Conservation (phyloP, 2,888 invertebrate genomes). For the Drosophila pseudotakahashii region DNA sequence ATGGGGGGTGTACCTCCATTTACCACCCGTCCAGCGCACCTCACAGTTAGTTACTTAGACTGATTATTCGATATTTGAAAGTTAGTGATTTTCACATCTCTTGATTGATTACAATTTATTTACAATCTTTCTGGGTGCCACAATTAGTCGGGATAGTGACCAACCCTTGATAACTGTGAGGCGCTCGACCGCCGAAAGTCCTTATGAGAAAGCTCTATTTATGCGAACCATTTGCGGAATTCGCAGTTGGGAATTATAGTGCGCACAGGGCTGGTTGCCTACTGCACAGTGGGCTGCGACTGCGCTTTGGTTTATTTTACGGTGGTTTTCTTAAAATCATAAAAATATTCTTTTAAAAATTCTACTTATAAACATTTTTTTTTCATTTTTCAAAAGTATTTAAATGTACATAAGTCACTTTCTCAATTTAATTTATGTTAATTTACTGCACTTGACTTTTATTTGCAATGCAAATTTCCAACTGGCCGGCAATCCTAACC, state of each 20-base stretch:
- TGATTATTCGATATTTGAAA: too few relatives aligned
- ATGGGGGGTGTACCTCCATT: neutral
- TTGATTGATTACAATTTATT: too few relatives aligned
- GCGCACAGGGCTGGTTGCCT: neutral
- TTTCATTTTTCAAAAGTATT: too few relatives aligned
- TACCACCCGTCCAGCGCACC: neutral
- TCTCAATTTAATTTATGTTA: neutral
- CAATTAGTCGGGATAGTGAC: neutral
- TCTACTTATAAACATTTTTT: too few relatives aligned
- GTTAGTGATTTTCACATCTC: too few relatives aligned
- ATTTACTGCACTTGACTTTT: constrained; percentile 19
- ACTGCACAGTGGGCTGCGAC: too few relatives aligned
- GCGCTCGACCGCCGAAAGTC: neutral
- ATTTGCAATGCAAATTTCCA: constrained; percentile 28
- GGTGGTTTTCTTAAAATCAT: too few relatives aligned
- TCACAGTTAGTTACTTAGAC: neutral
- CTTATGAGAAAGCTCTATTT: neutral
- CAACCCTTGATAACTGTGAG: neutral
- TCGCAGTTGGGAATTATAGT: neutral
- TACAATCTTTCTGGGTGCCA: neutral
- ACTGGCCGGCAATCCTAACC: constrained; percentile 23
- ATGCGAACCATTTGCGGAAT: neutral
- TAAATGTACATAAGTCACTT: too few relatives aligned
- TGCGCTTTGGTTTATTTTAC: too few relatives aligned
- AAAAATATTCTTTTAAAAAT: too few relatives aligned